These are phyloP conservation scores for Syngnathus acus DNA, from an alignment of 2,797 vertebrate genomes.

Conservation along the genomic window DNA sequence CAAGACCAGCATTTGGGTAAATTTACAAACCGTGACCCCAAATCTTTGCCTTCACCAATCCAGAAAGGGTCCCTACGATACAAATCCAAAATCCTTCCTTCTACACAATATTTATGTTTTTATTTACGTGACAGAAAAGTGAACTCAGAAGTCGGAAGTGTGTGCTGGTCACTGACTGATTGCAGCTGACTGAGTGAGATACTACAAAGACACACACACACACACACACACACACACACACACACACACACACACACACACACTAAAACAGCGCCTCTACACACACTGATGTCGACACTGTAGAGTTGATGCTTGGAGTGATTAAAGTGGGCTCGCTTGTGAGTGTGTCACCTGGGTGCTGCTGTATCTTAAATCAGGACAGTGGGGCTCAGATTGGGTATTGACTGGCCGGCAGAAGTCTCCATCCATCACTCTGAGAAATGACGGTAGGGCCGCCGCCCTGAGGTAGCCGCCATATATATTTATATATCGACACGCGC, in stretches of 20 bases:
- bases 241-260: constrained; percentile 4
- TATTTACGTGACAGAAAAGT: constrained; percentile 47
- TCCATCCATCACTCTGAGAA: constrained; percentile 70
- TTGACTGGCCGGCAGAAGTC: constrained; percentile 67
- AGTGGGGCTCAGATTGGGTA: constrained; percentile 71
- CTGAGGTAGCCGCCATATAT: constrained; percentile 45
- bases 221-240: constrained; percentile 14
- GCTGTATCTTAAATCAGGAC: constrained; percentile 73
- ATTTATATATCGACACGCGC: constrained; percentile 49
- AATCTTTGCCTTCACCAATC: not conserved
- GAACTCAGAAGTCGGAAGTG: constrained; percentile 52
- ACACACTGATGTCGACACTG: constrained; percentile 52
- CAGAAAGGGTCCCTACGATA: not conserved
- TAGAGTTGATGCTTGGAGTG: constrained; percentile 61
- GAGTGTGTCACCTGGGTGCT: constrained; percentile 62
- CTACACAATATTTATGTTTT: not conserved
- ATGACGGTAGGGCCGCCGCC: constrained; percentile 48
- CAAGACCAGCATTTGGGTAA: too few species aligned
- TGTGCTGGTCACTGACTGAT: constrained; percentile 51
- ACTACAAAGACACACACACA: constrained; percentile 47
- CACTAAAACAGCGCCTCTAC: constrained; percentile 12
- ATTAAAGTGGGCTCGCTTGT: constrained; percentile 60
- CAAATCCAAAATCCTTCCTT: not conserved
- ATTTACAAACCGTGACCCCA: too few species aligned
- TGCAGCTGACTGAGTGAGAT: constrained; percentile 56